Percentiles rank a stretch among this genome's conserved stretches.
Conservation (phyloP, 2,113 vertebrate genomes). For the Gallinago undulata region DNA sequence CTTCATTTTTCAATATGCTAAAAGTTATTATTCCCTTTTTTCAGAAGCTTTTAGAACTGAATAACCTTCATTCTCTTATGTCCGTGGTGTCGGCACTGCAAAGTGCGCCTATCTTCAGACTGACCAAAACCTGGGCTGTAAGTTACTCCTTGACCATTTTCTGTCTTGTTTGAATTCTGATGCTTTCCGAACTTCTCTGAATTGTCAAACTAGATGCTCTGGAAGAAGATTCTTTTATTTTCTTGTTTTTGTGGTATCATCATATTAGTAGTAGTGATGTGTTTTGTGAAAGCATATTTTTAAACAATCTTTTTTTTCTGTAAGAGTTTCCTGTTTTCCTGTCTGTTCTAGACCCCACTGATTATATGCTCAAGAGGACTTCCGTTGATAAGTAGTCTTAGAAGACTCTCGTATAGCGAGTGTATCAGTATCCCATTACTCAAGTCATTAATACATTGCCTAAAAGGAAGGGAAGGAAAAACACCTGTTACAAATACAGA, state of each 20-base stretch:
- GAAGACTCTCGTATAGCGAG: background rate
- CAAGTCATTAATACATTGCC: background rate
- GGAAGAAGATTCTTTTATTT: background rate
- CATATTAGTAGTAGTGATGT: background rate
- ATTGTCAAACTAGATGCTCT: background rate
- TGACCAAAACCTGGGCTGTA: slow-evolving; percentile 97
- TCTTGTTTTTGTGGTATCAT: background rate
- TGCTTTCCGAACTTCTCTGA: background rate
- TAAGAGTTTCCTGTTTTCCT: background rate
- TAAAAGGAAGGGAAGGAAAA: background rate
- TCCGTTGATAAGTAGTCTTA: background rate
- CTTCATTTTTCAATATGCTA: background rate
- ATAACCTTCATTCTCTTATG: slow-evolving; percentile 95
- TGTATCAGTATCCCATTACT: background rate
- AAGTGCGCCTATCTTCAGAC: slow-evolving; percentile 94
- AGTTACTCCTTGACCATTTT: slow-evolving; percentile 59
- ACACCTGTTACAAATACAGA: background rate
- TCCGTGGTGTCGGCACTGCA: slow-evolving; percentile 94
- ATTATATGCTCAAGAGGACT: background rate
- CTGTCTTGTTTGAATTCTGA: background rate
- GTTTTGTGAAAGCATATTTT: background rate
- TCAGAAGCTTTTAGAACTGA: slow-evolving; percentile 94
- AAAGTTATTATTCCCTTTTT: slow-evolving; percentile 41
- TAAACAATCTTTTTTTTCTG: background rate
- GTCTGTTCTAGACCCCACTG: background rate